These are phyloP conservation scores for Nesometra sesokonis DNA, from an alignment of 35 echinoderm and acorn worm species.

Conservation along the genomic window DNA sequence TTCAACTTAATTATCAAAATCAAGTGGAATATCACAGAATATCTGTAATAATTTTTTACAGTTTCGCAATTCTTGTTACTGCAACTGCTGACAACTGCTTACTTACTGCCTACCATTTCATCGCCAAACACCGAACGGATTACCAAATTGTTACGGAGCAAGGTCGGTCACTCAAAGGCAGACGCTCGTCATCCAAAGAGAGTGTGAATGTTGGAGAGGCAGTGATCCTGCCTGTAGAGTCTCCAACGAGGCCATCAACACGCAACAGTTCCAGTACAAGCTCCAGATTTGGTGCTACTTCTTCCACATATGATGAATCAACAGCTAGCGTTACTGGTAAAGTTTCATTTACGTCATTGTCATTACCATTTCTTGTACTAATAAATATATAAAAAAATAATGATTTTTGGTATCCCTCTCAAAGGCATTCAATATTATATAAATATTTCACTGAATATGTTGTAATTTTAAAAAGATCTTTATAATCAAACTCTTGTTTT, in stretches of 20 bases:
- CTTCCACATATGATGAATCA: constrained; percentile 83
- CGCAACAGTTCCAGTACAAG: constrained; percentile 62
- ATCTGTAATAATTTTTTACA: constrained; percentile 2
- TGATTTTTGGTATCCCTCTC: no score
- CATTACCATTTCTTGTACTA: no score
- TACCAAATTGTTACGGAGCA: constrained; percentile 98
- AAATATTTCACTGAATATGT: no score
- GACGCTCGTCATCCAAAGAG: constrained; percentile 48
- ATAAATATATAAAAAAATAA: no score
- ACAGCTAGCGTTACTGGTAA: constrained; percentile 86
- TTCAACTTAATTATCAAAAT: no score
- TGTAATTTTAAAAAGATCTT: no score
- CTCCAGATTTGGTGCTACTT: constrained; percentile 76
- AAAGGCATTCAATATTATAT: no score
- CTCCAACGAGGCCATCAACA: constrained; percentile 59
- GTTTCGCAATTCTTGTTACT: constrained; percentile 86
- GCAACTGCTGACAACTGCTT: constrained; percentile 97
- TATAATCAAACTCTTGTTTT: no score
- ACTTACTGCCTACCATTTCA: constrained; percentile 79
- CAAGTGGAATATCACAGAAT: no score
- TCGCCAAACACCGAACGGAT: constrained; percentile 90
- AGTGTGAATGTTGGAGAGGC: constrained; percentile 70
- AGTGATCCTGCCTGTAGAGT: constrained; percentile 77
- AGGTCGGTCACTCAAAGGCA: constrained; percentile 46
- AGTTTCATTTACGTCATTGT: no score